Percentiles rank a stretch among this genome's conserved stretches.
Conservation (phyloP, 2,888 invertebrate genomes). For the Doris montereyensis region DNA sequence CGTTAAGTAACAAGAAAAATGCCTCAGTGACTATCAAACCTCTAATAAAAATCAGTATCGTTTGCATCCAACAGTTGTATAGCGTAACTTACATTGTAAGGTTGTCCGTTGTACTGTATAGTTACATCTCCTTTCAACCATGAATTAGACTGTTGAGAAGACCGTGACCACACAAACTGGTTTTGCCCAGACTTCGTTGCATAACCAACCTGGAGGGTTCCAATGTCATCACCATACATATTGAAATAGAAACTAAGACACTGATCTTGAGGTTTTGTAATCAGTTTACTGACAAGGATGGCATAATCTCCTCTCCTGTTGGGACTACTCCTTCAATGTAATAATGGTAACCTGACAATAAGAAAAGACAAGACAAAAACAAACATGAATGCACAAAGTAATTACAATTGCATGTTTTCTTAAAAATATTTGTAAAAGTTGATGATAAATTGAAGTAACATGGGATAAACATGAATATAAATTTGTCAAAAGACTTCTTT, state of each 20-base stretch:
- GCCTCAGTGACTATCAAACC: too few species aligned
- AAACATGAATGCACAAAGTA: too few species aligned
- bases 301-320: conserved; percentile 54
- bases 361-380: conserved; percentile 47
- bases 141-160: conserved; percentile 57
- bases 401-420: too few species aligned
- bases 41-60: too few species aligned
- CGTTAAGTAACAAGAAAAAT: too few species aligned
- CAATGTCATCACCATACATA: conserved; percentile 42
- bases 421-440: too few species aligned
- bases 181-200: not conserved
- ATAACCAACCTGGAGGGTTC: conserved; percentile 1
- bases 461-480: too few species aligned
- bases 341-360: conserved; percentile 56
- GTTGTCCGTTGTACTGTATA: conserved; percentile 43
- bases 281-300: conserved; percentile 55
- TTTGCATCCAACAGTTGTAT: too few species aligned
- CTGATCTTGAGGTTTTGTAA: conserved; percentile 48
- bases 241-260: conserved; percentile 61
- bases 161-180: conserved; percentile 51
- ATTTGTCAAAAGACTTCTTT: too few species aligned
- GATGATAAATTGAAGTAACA: too few species aligned
- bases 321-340: conserved; percentile 58
- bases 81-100: conserved; percentile 46
- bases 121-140: conserved; percentile 64